Conservation (phyloP, 23 tunicate genomes). For the Botrylloides violaceus region DNA sequence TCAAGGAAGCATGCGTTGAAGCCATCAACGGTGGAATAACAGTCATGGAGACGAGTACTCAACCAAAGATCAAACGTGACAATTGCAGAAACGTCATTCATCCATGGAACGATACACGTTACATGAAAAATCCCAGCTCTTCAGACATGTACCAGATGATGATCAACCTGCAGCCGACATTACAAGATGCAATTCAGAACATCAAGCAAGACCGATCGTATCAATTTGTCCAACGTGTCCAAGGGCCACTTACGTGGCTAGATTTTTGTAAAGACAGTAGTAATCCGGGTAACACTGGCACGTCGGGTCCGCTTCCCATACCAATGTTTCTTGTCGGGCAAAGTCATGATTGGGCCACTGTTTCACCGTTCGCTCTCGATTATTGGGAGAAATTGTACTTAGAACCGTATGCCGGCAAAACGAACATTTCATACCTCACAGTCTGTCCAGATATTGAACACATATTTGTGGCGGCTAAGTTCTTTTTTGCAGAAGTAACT, state of each 20-base stretch:
- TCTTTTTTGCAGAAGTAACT: slow-evolving; percentile 56
- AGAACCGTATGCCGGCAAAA: slow-evolving; percentile 67
- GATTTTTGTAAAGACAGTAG: slow-evolving; percentile 83
- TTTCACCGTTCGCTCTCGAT: slow-evolving; percentile 64
- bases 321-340: slow-evolving; percentile 76
- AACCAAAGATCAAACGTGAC: slow-evolving; percentile 9
- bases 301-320: slow-evolving; percentile 54
- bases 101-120: slow-evolving; percentile 7
- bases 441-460: slow-evolving; percentile 56
- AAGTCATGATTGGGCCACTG: slow-evolving; percentile 57
- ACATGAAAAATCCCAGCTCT: slow-evolving; percentile 1
- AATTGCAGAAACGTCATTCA: slow-evolving; percentile 17
- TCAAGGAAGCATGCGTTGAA: slow-evolving; percentile 24
- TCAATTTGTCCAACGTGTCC: slow-evolving; percentile 66
- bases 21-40: slow-evolving; percentile 29
- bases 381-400: slow-evolving; percentile 78
- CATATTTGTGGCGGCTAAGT: slow-evolving; percentile 12
- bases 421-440: slow-evolving; percentile 56
- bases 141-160: slow-evolving; percentile 53
- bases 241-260: slow-evolving; percentile 97
- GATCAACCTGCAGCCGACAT: slow-evolving; percentile 56
- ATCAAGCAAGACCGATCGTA: slow-evolving; percentile 45
- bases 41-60: slow-evolving; percentile 19
- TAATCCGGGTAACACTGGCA: slow-evolving; percentile 1
- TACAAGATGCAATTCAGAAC: slow-evolving; percentile 96